Evolutionary conservation across 2,888 invertebrate species (phyloP), one percentile per base, ranked within the genome.

Genomic region (Cheilosia urbana): DNA sequence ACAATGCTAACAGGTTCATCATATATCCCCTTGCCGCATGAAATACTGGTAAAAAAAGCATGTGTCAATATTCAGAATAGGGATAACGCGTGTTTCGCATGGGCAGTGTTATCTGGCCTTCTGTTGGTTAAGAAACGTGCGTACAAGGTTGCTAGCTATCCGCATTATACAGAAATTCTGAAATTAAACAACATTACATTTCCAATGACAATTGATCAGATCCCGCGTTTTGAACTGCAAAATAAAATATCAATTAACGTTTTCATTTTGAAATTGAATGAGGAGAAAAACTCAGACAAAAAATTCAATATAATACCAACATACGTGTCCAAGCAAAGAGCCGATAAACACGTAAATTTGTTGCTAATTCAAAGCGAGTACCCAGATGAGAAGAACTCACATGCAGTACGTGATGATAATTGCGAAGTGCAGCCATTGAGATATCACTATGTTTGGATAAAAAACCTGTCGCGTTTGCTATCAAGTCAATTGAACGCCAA

Each of bases 361-460:
- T 15, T 60, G n/a, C 19, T 57, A 21, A 37, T 57, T 19, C 57
- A 37, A 37, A 57, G 5, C 19, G 17, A 2, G 13, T 57, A 60
- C 37, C 4, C 2, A 2, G 15, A 40, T n/a, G 9, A 60, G 6
- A n/a, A n/a, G 0, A 6, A 11, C 4, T 3, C 37, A 1, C 11
- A 3, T 11, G 24, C n/a, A 9, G 15, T 11, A 2, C 24, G 40
- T 6, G 17, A 34, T 21, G 17, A 55, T 34, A 40, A 24, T 9
- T 24, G 21, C 21, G 9, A 34, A 9, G n/a, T 9, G 15, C 21
- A 37, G 2, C 17, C 4, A 6, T 4, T 24, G 1, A 34, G 15
- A 57, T 57, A 57, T 57, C 57, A 57, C 57, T 57, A 57, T 13
- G 57, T 37, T 37, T 57, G 57, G 57, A 57, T 57, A 57, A 57